Evolutionary conservation across 2,888 invertebrate species (phyloP), one percentile per base, ranked within the genome.

Genomic region (Trissolcus japonicus): DNA sequence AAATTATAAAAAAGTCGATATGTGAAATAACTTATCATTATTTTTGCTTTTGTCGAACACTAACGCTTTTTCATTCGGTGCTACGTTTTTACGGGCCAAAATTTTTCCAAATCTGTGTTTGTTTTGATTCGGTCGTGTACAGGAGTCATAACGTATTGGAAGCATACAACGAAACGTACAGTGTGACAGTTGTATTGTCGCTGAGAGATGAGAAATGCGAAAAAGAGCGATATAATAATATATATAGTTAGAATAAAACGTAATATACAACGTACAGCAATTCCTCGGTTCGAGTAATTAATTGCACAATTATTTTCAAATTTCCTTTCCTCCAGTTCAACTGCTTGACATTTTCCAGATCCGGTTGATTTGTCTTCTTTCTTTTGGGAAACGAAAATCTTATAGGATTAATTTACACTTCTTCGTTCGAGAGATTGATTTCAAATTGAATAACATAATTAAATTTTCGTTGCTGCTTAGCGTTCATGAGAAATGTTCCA

Each of bases 161-260:
- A 43, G 57, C 40, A n/a, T 19, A 9, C 29, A 60, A 48, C 48
- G 43, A 46, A 48, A 54, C 29, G 48, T 43, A 54, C 16, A 43
- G 48, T n/a, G 19, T 4, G 13, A 43, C 48, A 61, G 60, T 48
- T 48, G 29, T 19, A 54, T 16, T 21, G 53, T 25, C 43, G 14
- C 14, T 68, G 55, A 19, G 60, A 41, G 51, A 43, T 43, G 59
- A 57, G 57, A 51, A 57, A 40, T 53, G 51, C 19, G 43, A 53
- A 67, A 59, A 59, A 67, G 53, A 54, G 60, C 60, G 21, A 53
- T 40, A 21, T 41, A 67, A 19, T n/a, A n/a, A n/a, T n/a, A n/a
- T n/a, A n/a, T n/a, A n/a, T n/a, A n/a, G n/a, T n/a, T n/a, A n/a
- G n/a, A n/a, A n/a, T 46, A 40, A 59, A 60, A 59, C n/a, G 29